Conservation (phyloP, 2,797 vertebrate genomes). For the Cirrhinus molitorella region DNA sequence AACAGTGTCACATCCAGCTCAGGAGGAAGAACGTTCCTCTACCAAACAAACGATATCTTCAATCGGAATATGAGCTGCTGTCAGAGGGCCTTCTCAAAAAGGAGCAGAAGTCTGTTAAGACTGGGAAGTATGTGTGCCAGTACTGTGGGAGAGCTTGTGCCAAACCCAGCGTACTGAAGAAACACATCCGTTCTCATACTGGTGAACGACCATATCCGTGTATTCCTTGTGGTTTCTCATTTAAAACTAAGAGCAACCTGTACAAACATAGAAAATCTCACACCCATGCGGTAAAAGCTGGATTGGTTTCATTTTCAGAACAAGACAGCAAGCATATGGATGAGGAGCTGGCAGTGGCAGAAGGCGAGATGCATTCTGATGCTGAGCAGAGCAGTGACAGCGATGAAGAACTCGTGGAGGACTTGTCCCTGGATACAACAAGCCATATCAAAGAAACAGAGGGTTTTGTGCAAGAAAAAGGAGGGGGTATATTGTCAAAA, state of each 20-base stretch:
- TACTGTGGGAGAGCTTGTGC: constrained; percentile 98
- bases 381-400: constrained; percentile 97
- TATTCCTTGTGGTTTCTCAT: constrained; percentile 97
- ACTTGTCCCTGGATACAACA: constrained; percentile 80
- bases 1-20: constrained; percentile 76
- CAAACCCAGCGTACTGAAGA: constrained; percentile 99
- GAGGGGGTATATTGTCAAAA: constrained; percentile 56
- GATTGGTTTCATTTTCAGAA: constrained; percentile 91
- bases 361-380: constrained; percentile 94
- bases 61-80: constrained; percentile 85
- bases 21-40: constrained; percentile 88
- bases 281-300: constrained; percentile 96
- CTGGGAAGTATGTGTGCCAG: constrained; percentile 97
- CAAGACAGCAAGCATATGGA: constrained; percentile 87
- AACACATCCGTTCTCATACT: constrained; percentile 98
- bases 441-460: constrained; percentile 65
- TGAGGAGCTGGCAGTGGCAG: constrained; percentile 89
- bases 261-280: constrained; percentile 99
- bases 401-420: constrained; percentile 91
- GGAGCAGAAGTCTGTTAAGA: constrained; percentile 94
- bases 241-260: constrained; percentile 99
- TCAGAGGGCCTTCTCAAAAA: constrained; percentile 88
- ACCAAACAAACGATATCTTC: constrained; percentile 86
- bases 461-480: constrained; percentile 70
- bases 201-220: constrained; percentile 98